A percentile compares a stretch with the other conserved stretches of the same genome.
These are phyloP conservation scores for Drosophila ironensis DNA, from an alignment of 1,140 invertebrate species.

Conservation along the genomic window DNA sequence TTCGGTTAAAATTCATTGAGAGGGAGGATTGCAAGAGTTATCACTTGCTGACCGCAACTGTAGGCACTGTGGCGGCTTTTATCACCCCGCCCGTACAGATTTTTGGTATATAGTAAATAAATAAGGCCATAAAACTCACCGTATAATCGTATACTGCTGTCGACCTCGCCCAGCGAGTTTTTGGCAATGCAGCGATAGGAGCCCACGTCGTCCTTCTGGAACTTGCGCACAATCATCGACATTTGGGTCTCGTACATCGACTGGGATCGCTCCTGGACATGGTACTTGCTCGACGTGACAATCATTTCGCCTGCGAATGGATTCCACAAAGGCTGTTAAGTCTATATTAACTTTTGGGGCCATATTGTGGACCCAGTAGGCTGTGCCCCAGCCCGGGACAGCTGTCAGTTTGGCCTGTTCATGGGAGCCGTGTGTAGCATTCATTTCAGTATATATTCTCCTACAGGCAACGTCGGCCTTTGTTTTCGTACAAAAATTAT, in stretches of 20 bases:
- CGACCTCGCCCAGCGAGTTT: conserved; percentile 94
- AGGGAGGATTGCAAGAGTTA: too few relatives aligned
- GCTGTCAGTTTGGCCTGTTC: not conserved
- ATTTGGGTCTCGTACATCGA: conserved; percentile 92
- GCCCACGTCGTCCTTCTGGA: conserved; percentile 91
- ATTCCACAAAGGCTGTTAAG: too few relatives aligned
- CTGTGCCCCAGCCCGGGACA: not conserved
- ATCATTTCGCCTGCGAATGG: conserved; percentile 89
- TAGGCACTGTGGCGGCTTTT: not conserved
- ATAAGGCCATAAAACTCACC: conserved; percentile 86
- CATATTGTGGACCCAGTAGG: too few relatives aligned
- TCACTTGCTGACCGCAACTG: not conserved
- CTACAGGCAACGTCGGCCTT: not conserved
- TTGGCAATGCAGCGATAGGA: conserved; percentile 94
- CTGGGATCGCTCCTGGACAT: conserved; percentile 87
- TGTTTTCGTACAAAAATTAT: conserved; percentile 1
- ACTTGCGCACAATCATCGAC: conserved; percentile 90
- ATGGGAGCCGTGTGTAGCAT: not conserved
- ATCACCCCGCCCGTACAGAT: too few relatives aligned
- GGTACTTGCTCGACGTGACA: conserved; percentile 90
- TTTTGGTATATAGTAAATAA: not conserved
- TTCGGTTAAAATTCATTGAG: too few relatives aligned
- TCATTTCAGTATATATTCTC: conserved; percentile 8
- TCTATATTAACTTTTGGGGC: too few relatives aligned
- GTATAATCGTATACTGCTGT: conserved; percentile 93